Percentiles rank a stretch among this genome's conserved stretches.
These are phyloP conservation scores for Anolis sagrei DNA, from an alignment of 2,113 vertebrate genomes.

Conservation along the genomic window DNA sequence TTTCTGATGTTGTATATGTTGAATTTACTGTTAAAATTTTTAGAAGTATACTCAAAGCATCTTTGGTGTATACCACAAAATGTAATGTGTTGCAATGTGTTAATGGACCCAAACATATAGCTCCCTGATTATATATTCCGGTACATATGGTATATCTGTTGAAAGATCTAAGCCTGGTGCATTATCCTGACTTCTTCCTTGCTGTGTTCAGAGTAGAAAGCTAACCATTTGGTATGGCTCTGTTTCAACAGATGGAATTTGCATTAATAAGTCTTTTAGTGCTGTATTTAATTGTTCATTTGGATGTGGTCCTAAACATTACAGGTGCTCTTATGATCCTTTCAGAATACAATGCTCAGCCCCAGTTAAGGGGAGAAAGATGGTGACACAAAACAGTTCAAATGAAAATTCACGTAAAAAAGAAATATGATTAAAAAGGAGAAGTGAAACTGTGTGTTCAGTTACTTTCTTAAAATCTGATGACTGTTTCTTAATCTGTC, in stretches of 20 bases:
- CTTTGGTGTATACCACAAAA: not conserved
- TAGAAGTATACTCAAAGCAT: not conserved
- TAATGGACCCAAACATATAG: not conserved
- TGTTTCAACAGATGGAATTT: not conserved
- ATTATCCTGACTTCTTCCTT: not conserved
- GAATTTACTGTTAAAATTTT: not conserved
- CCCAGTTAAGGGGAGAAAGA: conserved; percentile 13
- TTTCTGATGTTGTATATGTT: not conserved
- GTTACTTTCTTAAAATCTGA: conserved; percentile 3
- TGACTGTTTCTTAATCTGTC: not conserved
- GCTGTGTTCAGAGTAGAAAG: not conserved
- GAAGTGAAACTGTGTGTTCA: conserved; percentile 11
- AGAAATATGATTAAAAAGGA: conserved; percentile 20
- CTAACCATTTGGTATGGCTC: not conserved
- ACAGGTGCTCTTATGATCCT: not conserved
- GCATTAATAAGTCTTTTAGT: not conserved
- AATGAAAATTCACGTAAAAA: conserved; percentile 39
- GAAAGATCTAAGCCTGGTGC: not conserved
- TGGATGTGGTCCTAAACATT: not conserved
- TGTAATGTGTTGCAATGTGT: not conserved
- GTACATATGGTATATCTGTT: not conserved
- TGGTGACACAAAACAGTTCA: not conserved
- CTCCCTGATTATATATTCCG: not conserved
- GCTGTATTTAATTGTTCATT: not conserved
- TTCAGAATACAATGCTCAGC: not conserved